These are phyloP conservation scores for Arenicola marina DNA, from an alignment of 2,888 invertebrate genomes.

Conservation along the genomic window DNA sequence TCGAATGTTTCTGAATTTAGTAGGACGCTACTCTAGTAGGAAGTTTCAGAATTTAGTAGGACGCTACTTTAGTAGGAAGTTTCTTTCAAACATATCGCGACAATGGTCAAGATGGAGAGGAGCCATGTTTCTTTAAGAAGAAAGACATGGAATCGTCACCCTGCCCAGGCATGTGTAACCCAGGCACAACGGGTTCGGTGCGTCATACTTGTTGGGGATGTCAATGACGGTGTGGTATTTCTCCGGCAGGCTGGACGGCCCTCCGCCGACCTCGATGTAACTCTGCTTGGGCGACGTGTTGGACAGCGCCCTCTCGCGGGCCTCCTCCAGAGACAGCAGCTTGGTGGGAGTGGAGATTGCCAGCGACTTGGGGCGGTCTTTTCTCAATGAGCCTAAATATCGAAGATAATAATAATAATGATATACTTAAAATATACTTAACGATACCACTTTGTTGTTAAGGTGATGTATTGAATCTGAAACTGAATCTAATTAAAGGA, in stretches of 20 bases:
- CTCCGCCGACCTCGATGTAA: slow-evolving; percentile 65
- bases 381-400: not conserved
- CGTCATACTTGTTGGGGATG: slow-evolving; percentile 66
- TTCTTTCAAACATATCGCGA: too few relatives aligned
- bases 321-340: slow-evolving; percentile 85
- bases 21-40: too few relatives aligned
- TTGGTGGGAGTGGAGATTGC: slow-evolving; percentile 90
- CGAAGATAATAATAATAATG: too few relatives aligned
- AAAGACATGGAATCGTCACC: not conserved
- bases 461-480: too few relatives aligned
- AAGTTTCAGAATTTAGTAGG: too few relatives aligned
- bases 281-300: slow-evolving; percentile 39
- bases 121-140: not conserved
- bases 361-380: slow-evolving; percentile 82
- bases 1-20: too few relatives aligned
- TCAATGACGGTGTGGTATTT: slow-evolving; percentile 93
- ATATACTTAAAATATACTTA: too few relatives aligned
- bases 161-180: not conserved
- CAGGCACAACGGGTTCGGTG: not conserved
- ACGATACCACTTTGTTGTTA: too few relatives aligned
- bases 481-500: too few relatives aligned
- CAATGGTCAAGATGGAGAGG: too few relatives aligned
- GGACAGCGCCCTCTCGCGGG: slow-evolving; percentile 72
- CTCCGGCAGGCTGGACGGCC: slow-evolving; percentile 76
- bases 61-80: too few relatives aligned